A percentile compares a stretch with the other conserved stretches of the same genome.
Evolutionary conservation across 2,888 invertebrate species (phyloP).

Genomic region (Ophonus ardosiacus): DNA sequence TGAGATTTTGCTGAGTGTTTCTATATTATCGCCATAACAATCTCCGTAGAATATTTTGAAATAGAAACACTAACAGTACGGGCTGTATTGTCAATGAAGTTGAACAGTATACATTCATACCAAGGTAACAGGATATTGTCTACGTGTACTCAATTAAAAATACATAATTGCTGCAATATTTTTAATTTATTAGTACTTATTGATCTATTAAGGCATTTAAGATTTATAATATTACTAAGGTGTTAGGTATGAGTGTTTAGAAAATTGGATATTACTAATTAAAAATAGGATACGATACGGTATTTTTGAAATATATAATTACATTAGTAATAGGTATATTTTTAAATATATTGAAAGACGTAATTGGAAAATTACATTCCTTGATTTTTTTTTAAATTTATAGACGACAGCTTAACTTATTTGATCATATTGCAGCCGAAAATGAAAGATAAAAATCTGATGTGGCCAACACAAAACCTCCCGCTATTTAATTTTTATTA

Average conservation of each 20-base stretch:
- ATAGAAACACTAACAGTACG: neutral
- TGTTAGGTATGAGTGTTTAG: neutral
- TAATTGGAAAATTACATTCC: neutral
- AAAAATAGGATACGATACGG: neutral
- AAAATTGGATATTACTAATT: neutral
- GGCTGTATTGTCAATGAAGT: constrained; percentile 33
- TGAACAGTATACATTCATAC: neutral
- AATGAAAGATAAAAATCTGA: too few species aligned
- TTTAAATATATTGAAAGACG: neutral
- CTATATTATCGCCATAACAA: constrained; percentile 5
- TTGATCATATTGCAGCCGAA: too few species aligned
- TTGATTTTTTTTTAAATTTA: too few species aligned
- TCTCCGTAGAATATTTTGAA: constrained; percentile 26
- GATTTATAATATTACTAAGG: neutral
- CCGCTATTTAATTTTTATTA: too few species aligned
- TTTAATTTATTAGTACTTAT: constrained; percentile 43
- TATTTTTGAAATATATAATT: neutral
- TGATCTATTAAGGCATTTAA: constrained; percentile 25
- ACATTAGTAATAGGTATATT: neutral
- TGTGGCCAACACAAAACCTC: too few species aligned
- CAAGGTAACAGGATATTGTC: constrained; percentile 56
- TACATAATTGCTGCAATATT: constrained; percentile 51
- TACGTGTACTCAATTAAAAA: constrained; percentile 29
- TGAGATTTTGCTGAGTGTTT: neutral
- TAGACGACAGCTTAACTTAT: too few species aligned